Percentiles rank a stretch among this genome's conserved stretches.
Conservation (phyloP, 2,113 vertebrate species). For the Leucopsar rothschildi region DNA sequence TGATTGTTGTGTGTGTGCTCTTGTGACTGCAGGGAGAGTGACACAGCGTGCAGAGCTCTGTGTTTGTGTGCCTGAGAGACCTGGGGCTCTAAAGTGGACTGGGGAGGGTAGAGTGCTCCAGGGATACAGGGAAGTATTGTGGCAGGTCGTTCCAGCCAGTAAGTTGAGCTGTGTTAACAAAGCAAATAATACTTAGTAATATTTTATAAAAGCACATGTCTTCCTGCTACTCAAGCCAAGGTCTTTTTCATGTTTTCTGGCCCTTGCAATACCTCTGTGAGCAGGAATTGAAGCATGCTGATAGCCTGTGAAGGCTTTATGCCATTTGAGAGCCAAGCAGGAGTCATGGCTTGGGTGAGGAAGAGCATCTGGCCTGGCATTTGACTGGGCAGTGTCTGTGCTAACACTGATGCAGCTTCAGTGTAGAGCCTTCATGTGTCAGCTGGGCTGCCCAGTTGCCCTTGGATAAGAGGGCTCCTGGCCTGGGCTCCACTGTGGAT, state of each 20-base stretch:
- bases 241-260: not conserved
- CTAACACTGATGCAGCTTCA: not conserved
- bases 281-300: not conserved
- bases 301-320: not conserved
- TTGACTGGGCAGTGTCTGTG: not conserved
- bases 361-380: not conserved
- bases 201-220: not conserved
- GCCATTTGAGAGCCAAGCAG: not conserved
- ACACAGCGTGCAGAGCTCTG: not conserved
- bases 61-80: not conserved
- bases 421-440: accelerated
- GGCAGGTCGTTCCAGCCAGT: not conserved
- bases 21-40: not conserved
- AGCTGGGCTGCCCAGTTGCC: not conserved
- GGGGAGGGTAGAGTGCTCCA: not conserved
- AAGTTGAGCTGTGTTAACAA: not conserved
- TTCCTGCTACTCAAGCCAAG: not conserved
- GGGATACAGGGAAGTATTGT: not conserved
- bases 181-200: not conserved
- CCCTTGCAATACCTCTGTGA: not conserved
- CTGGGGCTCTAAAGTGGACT: not conserved
- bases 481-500: accelerated
- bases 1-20: slow-evolving; percentile 66
- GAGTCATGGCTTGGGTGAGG: not conserved
- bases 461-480: not conserved